phyloP scores from a whole-genome alignment of 2,888 invertebrate species.

The Coleophora deauratella region DNA sequence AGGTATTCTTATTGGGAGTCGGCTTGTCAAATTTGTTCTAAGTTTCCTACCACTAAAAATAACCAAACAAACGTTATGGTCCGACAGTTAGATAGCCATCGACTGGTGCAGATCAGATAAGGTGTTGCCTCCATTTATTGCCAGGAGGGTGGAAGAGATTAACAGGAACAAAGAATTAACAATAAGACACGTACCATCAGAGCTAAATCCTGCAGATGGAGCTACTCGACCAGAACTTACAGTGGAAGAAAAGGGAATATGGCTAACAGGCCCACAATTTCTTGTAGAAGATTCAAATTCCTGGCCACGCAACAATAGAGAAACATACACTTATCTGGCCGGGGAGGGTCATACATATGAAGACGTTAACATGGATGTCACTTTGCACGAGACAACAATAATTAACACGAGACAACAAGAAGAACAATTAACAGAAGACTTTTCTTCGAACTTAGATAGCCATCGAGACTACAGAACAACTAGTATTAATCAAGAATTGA shows the following conservation, averaged over 20 bases:
- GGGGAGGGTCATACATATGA: not conserved
- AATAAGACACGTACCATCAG: not conserved
- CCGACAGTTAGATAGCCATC: constrained; percentile 13
- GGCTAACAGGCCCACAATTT: not conserved
- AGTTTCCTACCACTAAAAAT: not conserved
- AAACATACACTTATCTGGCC: not conserved
- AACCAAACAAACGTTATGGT: constrained; percentile 7
- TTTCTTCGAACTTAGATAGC: too few relatives aligned
- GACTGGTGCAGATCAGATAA: constrained; percentile 8
- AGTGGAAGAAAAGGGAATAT: not conserved
- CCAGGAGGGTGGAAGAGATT: constrained; percentile 11
- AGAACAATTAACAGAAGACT: too few relatives aligned
- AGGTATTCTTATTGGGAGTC: constrained; percentile 8
- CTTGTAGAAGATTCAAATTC: not conserved
- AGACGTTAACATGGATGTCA: not conserved
- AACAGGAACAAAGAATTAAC: constrained; percentile 1
- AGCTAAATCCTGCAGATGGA: constrained; percentile 1
- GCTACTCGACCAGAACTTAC: constrained; percentile 1
- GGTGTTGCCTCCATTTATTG: constrained; percentile 14
- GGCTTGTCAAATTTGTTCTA: constrained; percentile 7
- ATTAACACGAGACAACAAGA: too few relatives aligned
- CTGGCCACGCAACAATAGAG: not conserved
- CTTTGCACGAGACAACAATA: too few relatives aligned
- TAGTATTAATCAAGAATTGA: too few relatives aligned
- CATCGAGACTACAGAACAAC: too few relatives aligned